Evolutionary conservation across 2,113 vertebrate species (phyloP), one percentile per base, ranked within the genome.

Genomic region (Cottus gobio): DNA sequence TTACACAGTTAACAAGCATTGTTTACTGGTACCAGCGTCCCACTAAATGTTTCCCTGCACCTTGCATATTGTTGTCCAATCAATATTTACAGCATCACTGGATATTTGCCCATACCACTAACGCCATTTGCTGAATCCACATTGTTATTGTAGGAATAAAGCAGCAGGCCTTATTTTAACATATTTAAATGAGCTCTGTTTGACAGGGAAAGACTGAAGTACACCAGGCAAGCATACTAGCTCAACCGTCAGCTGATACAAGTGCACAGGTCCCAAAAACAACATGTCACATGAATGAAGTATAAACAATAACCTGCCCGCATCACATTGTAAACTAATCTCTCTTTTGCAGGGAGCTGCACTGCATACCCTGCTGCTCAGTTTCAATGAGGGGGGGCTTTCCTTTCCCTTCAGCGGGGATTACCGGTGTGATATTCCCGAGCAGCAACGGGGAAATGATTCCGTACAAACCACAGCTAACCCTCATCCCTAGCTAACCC

Each of bases 301-400:
- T 22, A 26, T 18, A 2, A 18, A 30, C 39, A 24, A n/a, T 39
- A 5, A 46, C 26, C 42, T 48, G 1, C 3, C 1, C 18, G 18
- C 63, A 44, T 28, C 26, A 16, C 15, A 42, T 24, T 28, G 63
- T 28, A 28, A 46, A 28, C 39, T 6, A 64, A 30, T 61, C 30
- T n/a, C 28, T 60, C 16, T 26, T 56, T 7, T 9, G 30, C 37
- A n/a, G 7, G 30, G 18, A 24, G 54, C 44, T 63, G 65, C 42
- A 28, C 60, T n/a, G 24, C 52, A 73, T 3, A 46, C 26, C 22
- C 42, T 24, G 12, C 16, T 56, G 24, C 15, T 26, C 22, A 11
- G 0, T 75, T 56, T 57, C 66, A 58, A 2, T 11, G 54, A 68
- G 67, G 9, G 15, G 28, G 76, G 58, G 42, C 22, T 75, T 60